Evolutionary conservation across 2,888 invertebrate genomes (phyloP).

Genomic region (Hartigia nigra): DNA sequence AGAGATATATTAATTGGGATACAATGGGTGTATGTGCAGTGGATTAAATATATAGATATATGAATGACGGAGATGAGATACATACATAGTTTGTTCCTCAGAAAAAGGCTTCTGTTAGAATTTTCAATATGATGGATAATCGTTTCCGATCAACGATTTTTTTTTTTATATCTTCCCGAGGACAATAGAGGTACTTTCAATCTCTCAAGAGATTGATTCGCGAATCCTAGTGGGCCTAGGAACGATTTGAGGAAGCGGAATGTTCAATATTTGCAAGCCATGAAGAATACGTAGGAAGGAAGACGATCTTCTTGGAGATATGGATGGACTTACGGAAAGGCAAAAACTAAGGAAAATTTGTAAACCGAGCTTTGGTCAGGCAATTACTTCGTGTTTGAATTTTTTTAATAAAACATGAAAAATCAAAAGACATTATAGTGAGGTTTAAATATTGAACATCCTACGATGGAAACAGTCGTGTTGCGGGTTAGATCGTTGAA

Average conservation of each 20-base stretch:
- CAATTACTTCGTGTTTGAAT: constrained; percentile 3
- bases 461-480: background rate
- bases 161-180: background rate
- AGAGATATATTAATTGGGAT: too few species aligned
- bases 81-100: too few species aligned
- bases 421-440: constrained; percentile 3
- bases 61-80: too few species aligned
- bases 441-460: constrained; percentile 2
- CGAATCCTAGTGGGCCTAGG: too few species aligned
- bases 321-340: background rate
- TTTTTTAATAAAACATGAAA: constrained; percentile 2
- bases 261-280: background rate
- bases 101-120: too few species aligned
- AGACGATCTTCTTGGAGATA: background rate
- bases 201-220: background rate
- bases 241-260: background rate
- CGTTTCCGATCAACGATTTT: background rate
- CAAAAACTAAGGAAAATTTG: background rate
- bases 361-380: background rate
- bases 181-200: background rate
- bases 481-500: background rate
- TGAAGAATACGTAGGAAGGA: background rate
- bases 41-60: background rate
- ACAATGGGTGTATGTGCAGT: background rate
- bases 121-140: background rate